Evolutionary conservation across 2,888 invertebrate genomes (phyloP).

Genomic region (Acleris emargana): DNA sequence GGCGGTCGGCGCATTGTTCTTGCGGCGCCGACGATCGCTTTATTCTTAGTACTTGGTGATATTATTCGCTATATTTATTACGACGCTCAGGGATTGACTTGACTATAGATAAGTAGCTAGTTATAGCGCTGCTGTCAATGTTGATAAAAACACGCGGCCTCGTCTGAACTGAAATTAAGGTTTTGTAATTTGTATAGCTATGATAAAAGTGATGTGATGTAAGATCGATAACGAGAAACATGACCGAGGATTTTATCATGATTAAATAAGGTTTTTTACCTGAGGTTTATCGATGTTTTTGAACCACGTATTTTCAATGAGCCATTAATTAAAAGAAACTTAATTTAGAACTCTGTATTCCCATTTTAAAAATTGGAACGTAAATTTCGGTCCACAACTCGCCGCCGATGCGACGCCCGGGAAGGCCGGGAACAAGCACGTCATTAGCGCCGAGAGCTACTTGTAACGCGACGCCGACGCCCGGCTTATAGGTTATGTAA

Average conservation of each 20-base stretch:
- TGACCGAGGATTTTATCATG: too few species aligned
- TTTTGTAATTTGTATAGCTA: too few species aligned
- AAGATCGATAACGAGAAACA: too few species aligned
- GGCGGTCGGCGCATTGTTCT: constrained; percentile 46
- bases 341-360: too few species aligned
- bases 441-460: constrained; percentile 57
- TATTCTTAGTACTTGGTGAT: constrained; percentile 22
- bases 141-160: too few species aligned
- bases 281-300: too few species aligned
- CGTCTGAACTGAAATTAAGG: too few species aligned
- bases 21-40: constrained; percentile 43
- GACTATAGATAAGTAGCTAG: not conserved
- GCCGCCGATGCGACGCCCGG: constrained; percentile 13
- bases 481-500: constrained; percentile 37
- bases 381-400: not conserved
- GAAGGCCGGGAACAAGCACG: constrained; percentile 52
- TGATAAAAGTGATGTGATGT: too few species aligned
- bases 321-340: too few species aligned
- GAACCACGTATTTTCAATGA: too few species aligned
- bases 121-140: too few species aligned
- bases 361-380: not conserved
- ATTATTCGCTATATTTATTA: constrained; percentile 2
- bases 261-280: too few species aligned
- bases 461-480: constrained; percentile 52
- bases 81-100: not conserved